A percentile compares a stretch with the other conserved stretches of the same genome.
Evolutionary conservation across 2,888 invertebrate species (phyloP).

Genomic region (Amaurobius ferox): DNA sequence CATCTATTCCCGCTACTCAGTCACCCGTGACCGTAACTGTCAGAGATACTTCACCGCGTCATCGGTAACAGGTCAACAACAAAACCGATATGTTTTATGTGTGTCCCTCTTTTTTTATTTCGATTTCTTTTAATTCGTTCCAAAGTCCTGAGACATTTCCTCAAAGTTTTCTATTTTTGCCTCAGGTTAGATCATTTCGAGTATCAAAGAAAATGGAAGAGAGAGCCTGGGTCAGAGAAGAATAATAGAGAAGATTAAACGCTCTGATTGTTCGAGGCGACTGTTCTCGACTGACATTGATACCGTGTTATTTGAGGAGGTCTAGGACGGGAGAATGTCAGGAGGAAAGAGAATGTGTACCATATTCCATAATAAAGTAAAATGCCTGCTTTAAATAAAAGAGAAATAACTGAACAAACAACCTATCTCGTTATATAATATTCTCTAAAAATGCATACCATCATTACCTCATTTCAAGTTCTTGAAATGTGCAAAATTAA

Average conservation of each 20-base stretch:
- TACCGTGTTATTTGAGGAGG: background rate
- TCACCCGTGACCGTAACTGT: slow-evolving; percentile 51
- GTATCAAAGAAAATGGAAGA: slow-evolving; percentile 11
- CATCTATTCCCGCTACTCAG: slow-evolving; percentile 17
- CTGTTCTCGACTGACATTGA: slow-evolving; percentile 16
- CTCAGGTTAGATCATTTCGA: background rate
- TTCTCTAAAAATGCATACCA: too few relatives aligned
- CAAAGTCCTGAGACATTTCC: slow-evolving; percentile 6
- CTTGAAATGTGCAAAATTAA: too few relatives aligned
- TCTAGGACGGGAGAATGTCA: background rate
- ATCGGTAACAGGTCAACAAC: slow-evolving; percentile 34
- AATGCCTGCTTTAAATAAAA: too few relatives aligned
- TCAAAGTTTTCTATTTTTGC: slow-evolving; percentile 11
- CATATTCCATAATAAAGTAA: too few relatives aligned
- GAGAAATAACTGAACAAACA: too few relatives aligned
- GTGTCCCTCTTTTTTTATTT: background rate
- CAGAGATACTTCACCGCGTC: slow-evolving; percentile 23
- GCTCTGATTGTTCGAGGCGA: slow-evolving; percentile 35
- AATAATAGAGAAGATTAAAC: slow-evolving; percentile 39
- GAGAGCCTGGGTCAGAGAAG: slow-evolving; percentile 8
- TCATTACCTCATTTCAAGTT: too few relatives aligned
- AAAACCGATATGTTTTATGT: background rate
- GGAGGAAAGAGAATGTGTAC: too few relatives aligned
- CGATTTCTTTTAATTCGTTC: slow-evolving; percentile 19
- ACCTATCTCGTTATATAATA: too few relatives aligned